Base-by-base conservation (phyloP, 2,888 invertebrate genomes). In the Busseola fusca region DNA sequence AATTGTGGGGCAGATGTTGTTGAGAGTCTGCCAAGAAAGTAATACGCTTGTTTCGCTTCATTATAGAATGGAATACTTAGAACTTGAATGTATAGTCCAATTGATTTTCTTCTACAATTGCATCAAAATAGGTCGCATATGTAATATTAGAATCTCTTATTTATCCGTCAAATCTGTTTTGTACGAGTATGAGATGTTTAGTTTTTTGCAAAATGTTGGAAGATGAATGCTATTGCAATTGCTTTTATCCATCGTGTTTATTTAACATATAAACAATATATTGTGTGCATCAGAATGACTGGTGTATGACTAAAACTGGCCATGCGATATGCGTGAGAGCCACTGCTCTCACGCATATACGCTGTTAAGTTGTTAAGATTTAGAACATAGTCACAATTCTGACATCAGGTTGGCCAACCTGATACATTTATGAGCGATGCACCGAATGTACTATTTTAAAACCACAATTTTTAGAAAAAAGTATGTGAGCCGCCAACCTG, bases 31-130 rank as follows among this genome's bases (percentile, higher is more conserved):
- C 86, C 85, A 86, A 87, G 75, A 81, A 69, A 66, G 45, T 58
- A 64, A 74, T 64, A 63, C 70, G 69, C 70, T 73, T 71, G 62
- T 70, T 73, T 70, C 72, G 68, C 73, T 58, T 66, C 30, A 72
- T 56, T 75, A 76, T 67, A 68, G 67, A 76, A 81, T 78, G 78
- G 80, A 84, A 85, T 82, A 73, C 64, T 76, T 74, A 71, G 74
- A 80, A 85, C 84, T 88, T 82, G 76, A 84, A 69, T 50, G 12
- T 25, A 37, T 27, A 50, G 37, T 76, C 6, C 76, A 83, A 75
- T 76, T 80, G 84, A 87, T 87, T 86, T 86, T 80, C 83, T 87
- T 80, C 82, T 84, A 64, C 71, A 74, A 69, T 78, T 76, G 79
- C 73, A 74, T 73, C 67, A 59, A 57, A 56, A 59, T 42, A 45